These are phyloP conservation scores for Gastrophryne carolinensis DNA, from an alignment of 2,797 vertebrate genomes.

Conservation along the genomic window DNA sequence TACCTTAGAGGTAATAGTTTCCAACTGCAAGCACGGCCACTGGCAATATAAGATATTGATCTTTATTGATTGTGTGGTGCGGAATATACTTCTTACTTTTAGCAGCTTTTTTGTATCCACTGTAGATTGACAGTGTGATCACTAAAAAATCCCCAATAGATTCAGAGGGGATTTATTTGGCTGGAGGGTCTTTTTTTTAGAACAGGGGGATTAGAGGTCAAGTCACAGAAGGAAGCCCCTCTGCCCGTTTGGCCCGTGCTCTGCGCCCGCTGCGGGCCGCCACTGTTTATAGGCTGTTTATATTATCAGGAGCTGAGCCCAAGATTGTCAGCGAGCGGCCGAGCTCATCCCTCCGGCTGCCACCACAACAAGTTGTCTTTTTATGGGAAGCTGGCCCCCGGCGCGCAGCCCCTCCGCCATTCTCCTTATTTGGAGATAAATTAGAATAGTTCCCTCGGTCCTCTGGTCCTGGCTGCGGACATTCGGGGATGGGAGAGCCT, in stretches of 20 bases:
- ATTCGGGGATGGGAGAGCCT: slow-evolving; percentile 8
- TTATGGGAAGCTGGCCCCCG: slow-evolving; percentile 45
- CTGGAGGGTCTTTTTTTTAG: too few relatives aligned
- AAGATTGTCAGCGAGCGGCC: not conserved
- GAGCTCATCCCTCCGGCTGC: not conserved
- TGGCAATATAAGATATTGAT: too few relatives aligned
- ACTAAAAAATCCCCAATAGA: too few relatives aligned
- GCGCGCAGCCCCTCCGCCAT: slow-evolving; percentile 30
- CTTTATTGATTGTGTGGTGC: too few relatives aligned
- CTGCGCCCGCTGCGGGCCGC: not conserved
- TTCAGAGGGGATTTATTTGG: too few relatives aligned
- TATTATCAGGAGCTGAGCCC: not conserved
- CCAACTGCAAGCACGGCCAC: too few relatives aligned
- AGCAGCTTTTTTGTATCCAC: too few relatives aligned
- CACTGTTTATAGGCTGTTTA: not conserved
- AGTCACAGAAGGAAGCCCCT: too few relatives aligned
- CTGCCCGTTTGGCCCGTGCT: not conserved
- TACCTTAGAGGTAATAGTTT: too few relatives aligned
- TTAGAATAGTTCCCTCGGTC: slow-evolving; percentile 30
- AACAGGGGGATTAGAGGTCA: too few relatives aligned
- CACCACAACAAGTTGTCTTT: slow-evolving; percentile 15
- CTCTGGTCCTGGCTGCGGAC: not conserved
- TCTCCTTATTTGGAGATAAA: slow-evolving; percentile 48
- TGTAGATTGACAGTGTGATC: too few relatives aligned
- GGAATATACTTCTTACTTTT: too few relatives aligned